Percentiles rank a stretch among this genome's conserved stretches.
phyloP scores from a whole-genome alignment of 2,113 vertebrate species.

The Coregonus clupeaformis region DNA sequence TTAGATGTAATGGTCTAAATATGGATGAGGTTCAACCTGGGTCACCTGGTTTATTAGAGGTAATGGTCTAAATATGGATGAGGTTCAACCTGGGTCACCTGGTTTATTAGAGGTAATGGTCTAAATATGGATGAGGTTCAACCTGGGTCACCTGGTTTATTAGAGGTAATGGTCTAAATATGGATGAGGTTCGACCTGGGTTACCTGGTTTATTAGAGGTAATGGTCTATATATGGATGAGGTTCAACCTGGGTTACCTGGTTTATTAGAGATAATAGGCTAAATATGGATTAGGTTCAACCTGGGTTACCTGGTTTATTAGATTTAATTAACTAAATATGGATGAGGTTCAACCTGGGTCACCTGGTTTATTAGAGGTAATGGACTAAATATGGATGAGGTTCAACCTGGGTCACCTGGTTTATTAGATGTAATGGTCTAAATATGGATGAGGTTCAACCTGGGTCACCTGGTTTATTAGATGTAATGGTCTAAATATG shows the following conservation, averaged over 20 bases:
- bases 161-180: slow-evolving; percentile 25
- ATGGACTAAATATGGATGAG: slow-evolving; percentile 30
- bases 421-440: slow-evolving; percentile 5
- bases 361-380: background rate
- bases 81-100: background rate
- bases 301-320: slow-evolving; percentile 26
- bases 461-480: slow-evolving; percentile 27
- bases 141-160: slow-evolving; percentile 23
- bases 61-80: slow-evolving; percentile 32
- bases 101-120: background rate
- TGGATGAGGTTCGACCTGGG: slow-evolving; percentile 24
- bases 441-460: slow-evolving; percentile 28
- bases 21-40: slow-evolving; percentile 27
- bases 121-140: slow-evolving; percentile 29
- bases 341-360: slow-evolving; percentile 20
- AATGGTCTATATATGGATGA: slow-evolving; percentile 30
- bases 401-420: background rate
- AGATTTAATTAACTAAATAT: slow-evolving; percentile 23
- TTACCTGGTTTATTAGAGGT: background rate
- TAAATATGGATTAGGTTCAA: slow-evolving; percentile 28
- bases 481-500: slow-evolving; percentile 28
- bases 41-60: background rate
- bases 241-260: background rate
- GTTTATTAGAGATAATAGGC: background rate
- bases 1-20: slow-evolving; percentile 24